These are phyloP conservation scores for Prostheceraeus crozeri DNA, from an alignment of 2,888 invertebrate species.

Conservation along the genomic window DNA sequence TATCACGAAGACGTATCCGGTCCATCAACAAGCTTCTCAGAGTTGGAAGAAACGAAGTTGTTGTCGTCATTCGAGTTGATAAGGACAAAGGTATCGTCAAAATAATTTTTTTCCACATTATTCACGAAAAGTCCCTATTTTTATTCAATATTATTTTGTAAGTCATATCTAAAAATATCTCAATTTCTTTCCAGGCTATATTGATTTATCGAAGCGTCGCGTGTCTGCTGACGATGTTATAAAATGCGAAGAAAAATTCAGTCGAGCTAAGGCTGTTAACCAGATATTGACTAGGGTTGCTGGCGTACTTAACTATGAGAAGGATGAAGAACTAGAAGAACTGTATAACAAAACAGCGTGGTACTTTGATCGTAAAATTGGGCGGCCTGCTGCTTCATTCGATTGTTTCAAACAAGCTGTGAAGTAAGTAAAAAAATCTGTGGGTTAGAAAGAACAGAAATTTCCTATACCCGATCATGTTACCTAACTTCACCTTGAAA, in stretches of 20 bases:
- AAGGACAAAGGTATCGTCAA: slow-evolving; percentile 79
- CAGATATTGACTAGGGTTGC: slow-evolving; percentile 94
- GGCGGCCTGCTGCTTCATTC: slow-evolving; percentile 87
- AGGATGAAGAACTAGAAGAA: slow-evolving; percentile 83
- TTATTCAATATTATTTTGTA: background rate
- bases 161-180: slow-evolving; percentile 43
- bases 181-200: slow-evolving; percentile 89
- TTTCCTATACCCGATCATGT: too few relatives aligned
- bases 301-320: slow-evolving; percentile 80
- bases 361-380: slow-evolving; percentile 93
- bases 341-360: slow-evolving; percentile 92
- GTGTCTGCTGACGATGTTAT: slow-evolving; percentile 95
- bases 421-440: slow-evolving; percentile 64
- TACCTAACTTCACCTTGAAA: too few relatives aligned
- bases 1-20: slow-evolving; percentile 93
- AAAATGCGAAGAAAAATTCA: slow-evolving; percentile 94
- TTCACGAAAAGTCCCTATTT: background rate
- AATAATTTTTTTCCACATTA: too few relatives aligned
- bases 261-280: slow-evolving; percentile 95
- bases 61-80: slow-evolving; percentile 95
- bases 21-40: slow-evolving; percentile 98
- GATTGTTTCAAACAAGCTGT: slow-evolving; percentile 98
- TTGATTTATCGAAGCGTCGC: slow-evolving; percentile 95
- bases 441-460: too few relatives aligned
- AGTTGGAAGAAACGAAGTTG: slow-evolving; percentile 95